Evolutionary conservation across 2,888 invertebrate genomes (phyloP).

Genomic region (Nematopogon swammerdamellus): DNA sequence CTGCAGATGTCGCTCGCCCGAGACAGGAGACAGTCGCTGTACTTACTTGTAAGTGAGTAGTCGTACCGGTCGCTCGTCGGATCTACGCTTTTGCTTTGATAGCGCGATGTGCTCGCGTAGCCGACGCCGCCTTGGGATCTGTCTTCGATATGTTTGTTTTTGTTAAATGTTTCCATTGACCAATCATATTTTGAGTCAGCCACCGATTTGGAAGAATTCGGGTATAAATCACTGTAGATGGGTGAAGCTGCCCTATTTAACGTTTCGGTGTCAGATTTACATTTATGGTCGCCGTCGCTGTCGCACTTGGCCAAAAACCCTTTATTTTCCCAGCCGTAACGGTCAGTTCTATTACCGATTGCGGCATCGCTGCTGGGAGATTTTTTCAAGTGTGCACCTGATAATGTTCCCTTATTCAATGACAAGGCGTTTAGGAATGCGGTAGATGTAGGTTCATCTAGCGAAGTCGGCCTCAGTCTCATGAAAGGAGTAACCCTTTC

Average conservation of each 20-base stretch:
- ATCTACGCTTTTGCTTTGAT: neutral
- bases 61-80: neutral
- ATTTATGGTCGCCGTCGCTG: neutral
- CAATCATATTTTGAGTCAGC: neutral
- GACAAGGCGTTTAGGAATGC: constrained; percentile 23
- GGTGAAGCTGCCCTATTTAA: neutral
- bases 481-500: constrained; percentile 31
- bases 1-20: constrained; percentile 42
- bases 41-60: constrained; percentile 23
- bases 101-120: neutral
- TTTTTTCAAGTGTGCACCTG: constrained; percentile 24
- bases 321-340: constrained; percentile 53
- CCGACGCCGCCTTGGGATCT: neutral
- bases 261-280: neutral
- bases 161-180: neutral
- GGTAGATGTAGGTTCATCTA: constrained; percentile 45
- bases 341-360: constrained; percentile 42
- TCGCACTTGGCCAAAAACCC: constrained; percentile 42
- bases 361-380: constrained; percentile 37
- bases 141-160: neutral
- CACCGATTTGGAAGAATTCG: neutral
- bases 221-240: neutral
- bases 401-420: constrained; percentile 21
- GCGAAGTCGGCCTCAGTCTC: constrained; percentile 41
- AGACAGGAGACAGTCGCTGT: constrained; percentile 38